Evolutionary conservation across 2,113 vertebrate genomes (phyloP).

Genomic region (Tetraodon nigroviridis): DNA sequence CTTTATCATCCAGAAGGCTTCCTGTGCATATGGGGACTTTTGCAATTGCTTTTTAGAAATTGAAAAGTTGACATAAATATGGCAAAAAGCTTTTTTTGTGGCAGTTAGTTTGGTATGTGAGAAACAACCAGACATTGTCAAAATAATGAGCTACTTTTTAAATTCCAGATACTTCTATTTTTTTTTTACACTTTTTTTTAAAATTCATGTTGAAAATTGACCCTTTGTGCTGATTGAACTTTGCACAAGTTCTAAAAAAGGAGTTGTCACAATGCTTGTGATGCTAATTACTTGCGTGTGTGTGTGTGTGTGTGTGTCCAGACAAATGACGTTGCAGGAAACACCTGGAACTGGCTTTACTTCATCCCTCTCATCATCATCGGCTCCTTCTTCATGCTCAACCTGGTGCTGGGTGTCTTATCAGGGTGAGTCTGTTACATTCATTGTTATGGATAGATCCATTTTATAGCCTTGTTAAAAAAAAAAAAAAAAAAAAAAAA

Average conservation of each 20-base stretch:
- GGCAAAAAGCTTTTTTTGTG: no score
- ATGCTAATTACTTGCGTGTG: no score
- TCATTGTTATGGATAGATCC: no score
- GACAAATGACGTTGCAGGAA: constrained; percentile 88
- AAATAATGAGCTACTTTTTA: background rate
- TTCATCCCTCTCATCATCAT: constrained; percentile 97
- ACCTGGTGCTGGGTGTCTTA: constrained; percentile 90
- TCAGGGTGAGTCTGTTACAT: constrained; percentile 82
- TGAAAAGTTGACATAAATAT: constrained; percentile 9
- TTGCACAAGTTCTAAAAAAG: background rate
- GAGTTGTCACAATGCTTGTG: background rate
- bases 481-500: no score
- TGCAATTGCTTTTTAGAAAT: background rate
- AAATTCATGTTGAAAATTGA: background rate
- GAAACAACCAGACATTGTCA: no score
- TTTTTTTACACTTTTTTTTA: background rate
- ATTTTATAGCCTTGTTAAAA: no score
- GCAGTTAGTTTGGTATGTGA: no score
- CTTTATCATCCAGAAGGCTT: background rate
- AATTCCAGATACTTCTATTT: background rate
- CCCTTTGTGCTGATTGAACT: background rate
- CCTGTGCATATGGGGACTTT: background rate
- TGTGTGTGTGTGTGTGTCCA: constrained; percentile 47
- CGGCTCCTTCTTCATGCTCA: constrained; percentile 96
- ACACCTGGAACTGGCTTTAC: constrained; percentile 94